Evolutionary conservation across 2,888 invertebrate genomes (phyloP).

Genomic region (Alloscopus bannaensis): DNA sequence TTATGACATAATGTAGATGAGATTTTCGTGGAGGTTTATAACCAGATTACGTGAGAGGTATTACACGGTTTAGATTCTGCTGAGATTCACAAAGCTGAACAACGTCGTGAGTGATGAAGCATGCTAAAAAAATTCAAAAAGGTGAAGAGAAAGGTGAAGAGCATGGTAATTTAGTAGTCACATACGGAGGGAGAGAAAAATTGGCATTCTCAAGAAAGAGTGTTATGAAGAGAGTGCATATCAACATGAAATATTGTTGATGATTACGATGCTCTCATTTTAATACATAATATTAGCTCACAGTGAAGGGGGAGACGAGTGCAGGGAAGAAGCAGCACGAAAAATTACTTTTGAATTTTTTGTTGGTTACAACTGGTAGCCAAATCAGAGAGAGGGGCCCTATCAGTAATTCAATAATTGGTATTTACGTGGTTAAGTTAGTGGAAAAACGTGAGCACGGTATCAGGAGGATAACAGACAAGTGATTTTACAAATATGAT

Average conservation of each 20-base stretch:
- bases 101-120: background rate
- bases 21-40: background rate
- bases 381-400: no score
- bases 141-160: background rate
- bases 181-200: no score
- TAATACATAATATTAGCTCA: slow-evolving; percentile 31
- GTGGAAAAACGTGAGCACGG: slow-evolving; percentile 8
- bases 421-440: background rate
- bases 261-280: slow-evolving; percentile 31
- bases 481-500: slow-evolving; percentile 5
- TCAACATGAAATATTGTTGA: slow-evolving; percentile 25
- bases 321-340: background rate
- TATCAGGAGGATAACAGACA: background rate
- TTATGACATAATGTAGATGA: background rate
- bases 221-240: background rate
- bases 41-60: background rate
- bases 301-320: background rate
- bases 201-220: slow-evolving; percentile 8
- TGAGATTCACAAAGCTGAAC: no score
- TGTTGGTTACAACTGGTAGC: background rate
- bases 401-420: background rate
- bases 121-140: background rate
- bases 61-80: no score
- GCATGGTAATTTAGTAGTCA: slow-evolving; percentile 24
- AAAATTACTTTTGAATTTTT: background rate